Conservation (phyloP, 2,797 vertebrate species). For the Bradypus variegatus region DNA sequence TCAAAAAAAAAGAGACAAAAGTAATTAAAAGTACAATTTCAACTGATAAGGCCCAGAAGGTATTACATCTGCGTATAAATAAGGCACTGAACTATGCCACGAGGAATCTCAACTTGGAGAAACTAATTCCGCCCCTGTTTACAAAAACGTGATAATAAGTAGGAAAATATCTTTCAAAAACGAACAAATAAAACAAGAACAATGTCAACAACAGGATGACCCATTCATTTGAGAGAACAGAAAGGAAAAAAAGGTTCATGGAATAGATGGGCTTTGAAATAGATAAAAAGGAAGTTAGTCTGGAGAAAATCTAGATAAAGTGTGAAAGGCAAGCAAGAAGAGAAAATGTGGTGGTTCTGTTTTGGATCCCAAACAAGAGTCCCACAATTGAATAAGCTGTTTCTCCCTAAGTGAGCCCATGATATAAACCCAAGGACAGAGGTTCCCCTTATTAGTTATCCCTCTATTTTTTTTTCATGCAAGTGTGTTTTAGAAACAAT, state of each 20-base stretch:
- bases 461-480: neutral
- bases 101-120: neutral
- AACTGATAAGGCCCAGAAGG: neutral
- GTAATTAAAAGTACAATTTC: neutral
- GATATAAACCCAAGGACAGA: neutral
- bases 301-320: neutral
- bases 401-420: neutral
- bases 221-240: neutral
- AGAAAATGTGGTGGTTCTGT: neutral
- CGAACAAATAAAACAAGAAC: neutral
- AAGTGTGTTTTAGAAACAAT: neutral
- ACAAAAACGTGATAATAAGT: neutral
- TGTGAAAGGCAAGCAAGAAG: neutral
- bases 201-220: neutral
- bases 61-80: neutral
- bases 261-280: neutral
- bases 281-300: neutral
- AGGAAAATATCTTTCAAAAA: slow-evolving; percentile 6
- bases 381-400: neutral
- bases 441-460: neutral
- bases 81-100: neutral
- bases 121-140: neutral
- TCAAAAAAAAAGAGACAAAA: neutral
- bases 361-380: neutral
- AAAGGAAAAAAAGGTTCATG: neutral